Evolutionary conservation across 2,113 vertebrate genomes (phyloP), one percentile per base, ranked within the genome.

Genomic region (Felis chaus): DNA sequence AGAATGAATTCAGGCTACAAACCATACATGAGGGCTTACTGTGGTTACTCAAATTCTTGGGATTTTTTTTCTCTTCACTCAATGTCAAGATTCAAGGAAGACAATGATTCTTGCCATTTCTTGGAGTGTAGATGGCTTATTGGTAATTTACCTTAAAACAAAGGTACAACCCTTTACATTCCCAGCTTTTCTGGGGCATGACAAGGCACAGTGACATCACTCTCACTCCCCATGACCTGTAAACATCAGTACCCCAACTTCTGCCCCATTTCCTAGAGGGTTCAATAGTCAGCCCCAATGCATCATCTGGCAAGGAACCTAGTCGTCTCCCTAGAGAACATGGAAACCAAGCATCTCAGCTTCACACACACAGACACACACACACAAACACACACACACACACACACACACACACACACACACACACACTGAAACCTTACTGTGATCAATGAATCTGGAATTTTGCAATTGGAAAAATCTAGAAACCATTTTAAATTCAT

Each of bases 1-100:
- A 89, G 29, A 89, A 93, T 73, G 33, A 89, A 93, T 90, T 93
- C 25, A 91, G 68, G n/a, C 3, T 89, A 39, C 4, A 86, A 89
- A 73, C 15, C 19, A 50, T 29, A 74, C 2, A 53, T 33, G 21
- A 53, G 21, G 5, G 7, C 5, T 31, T 61, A 23, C 25, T 79
- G 31, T 50, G n/a, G 39, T 94, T 88, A 33, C 23, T 76, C 91
- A 86, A 61, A 93, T 82, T 74, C 13, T 45, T 66, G 25, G 15
- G 23, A 8, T 55, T n/a, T 69, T 80, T 65, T 73, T 84, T 94
- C 50, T 36, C 87, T 65, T 5, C 33, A 95, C 3, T 79, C 11
- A 76, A 11, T 45, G 61, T 89, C 81, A 82, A 86, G 53, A 6
- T 41, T 95, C 41, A 95, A 63, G 50, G 25, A 84, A 73, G n/a